Evolutionary conservation across 2,113 vertebrate genomes (phyloP).

Genomic region (Plecturocebus donacophilus): DNA sequence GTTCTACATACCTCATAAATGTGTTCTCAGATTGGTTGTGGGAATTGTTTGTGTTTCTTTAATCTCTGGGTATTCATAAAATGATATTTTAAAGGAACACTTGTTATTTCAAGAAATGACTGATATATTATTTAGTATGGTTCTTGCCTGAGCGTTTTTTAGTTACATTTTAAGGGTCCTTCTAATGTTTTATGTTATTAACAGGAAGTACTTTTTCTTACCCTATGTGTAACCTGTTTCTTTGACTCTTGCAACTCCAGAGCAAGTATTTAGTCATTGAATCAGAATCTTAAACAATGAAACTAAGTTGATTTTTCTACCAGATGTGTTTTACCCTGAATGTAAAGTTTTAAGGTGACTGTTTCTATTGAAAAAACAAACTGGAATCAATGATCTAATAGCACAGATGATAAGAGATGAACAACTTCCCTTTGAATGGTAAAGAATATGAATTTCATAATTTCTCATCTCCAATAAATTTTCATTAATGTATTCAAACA

Average conservation of each 20-base stretch:
- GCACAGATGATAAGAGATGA: background rate
- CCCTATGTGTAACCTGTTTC: background rate
- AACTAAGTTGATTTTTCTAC: slow-evolving; percentile 3
- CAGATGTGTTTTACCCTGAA: background rate
- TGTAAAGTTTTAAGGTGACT: background rate
- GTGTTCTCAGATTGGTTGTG: slow-evolving; percentile 64
- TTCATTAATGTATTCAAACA: background rate
- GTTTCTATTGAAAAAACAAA: background rate
- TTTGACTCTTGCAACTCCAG: background rate
- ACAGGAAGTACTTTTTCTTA: slow-evolving; percentile 1
- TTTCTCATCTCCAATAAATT: background rate
- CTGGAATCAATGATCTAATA: background rate
- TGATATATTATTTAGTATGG: slow-evolving; percentile 48
- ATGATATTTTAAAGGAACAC: slow-evolving; percentile 66
- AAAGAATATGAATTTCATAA: background rate
- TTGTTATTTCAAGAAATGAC: slow-evolving; percentile 73
- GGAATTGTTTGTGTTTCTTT: slow-evolving; percentile 77
- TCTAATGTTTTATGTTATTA: slow-evolving; percentile 31
- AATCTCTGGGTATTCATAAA: slow-evolving; percentile 79
- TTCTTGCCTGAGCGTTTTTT: slow-evolving; percentile 44
- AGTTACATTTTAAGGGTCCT: slow-evolving; percentile 52
- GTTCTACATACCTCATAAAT: slow-evolving; percentile 69
- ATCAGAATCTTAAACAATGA: background rate
- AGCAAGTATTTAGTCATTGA: slow-evolving; percentile 7
- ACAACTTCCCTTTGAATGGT: background rate